phyloP scores from a whole-genome alignment of 2,113 vertebrate species.

The Cynoglossus semilaevis region DNA sequence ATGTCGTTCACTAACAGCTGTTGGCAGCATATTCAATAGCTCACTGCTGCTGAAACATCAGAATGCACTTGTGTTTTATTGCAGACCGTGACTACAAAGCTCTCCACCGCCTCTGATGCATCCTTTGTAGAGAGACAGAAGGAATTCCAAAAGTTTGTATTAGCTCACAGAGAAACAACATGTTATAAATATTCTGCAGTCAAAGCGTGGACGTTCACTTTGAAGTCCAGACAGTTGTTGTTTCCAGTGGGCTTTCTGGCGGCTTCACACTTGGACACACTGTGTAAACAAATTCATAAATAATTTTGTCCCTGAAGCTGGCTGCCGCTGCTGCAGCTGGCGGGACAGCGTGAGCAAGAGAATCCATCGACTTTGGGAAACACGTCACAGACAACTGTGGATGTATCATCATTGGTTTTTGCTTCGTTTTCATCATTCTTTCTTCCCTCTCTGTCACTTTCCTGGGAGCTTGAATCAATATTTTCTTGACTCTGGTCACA shows the following conservation, averaged over 20 bases:
- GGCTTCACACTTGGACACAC: slow-evolving; percentile 32
- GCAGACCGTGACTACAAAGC: no score
- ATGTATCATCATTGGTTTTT: slow-evolving; percentile 12
- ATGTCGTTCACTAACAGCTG: slow-evolving; percentile 20
- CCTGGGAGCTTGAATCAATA: slow-evolving; percentile 5
- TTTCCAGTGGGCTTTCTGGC: slow-evolving; percentile 27
- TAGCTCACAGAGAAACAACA: slow-evolving; percentile 1
- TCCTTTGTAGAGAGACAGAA: slow-evolving; percentile 3
- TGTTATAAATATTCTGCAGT: slow-evolving; percentile 22
- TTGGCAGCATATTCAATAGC: slow-evolving; percentile 22
- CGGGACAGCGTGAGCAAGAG: slow-evolving; percentile 16
- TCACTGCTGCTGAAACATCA: slow-evolving; percentile 9
- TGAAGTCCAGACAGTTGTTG: slow-evolving; percentile 16
- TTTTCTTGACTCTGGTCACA: not conserved
- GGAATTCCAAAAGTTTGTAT: not conserved
- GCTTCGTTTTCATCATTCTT: slow-evolving; percentile 8
- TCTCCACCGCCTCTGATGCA: not conserved
- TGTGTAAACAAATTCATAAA: slow-evolving; percentile 54
- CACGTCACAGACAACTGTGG: slow-evolving; percentile 32
- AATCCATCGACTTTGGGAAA: slow-evolving; percentile 30
- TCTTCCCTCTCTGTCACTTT: not conserved
- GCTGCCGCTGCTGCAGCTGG: slow-evolving; percentile 40
- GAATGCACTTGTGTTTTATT: not conserved
- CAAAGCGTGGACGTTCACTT: slow-evolving; percentile 18
- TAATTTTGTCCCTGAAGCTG: slow-evolving; percentile 46